Evolutionary conservation across 2,113 vertebrate genomes (phyloP).

Genomic region (Megaleporinus macrocephalus): DNA sequence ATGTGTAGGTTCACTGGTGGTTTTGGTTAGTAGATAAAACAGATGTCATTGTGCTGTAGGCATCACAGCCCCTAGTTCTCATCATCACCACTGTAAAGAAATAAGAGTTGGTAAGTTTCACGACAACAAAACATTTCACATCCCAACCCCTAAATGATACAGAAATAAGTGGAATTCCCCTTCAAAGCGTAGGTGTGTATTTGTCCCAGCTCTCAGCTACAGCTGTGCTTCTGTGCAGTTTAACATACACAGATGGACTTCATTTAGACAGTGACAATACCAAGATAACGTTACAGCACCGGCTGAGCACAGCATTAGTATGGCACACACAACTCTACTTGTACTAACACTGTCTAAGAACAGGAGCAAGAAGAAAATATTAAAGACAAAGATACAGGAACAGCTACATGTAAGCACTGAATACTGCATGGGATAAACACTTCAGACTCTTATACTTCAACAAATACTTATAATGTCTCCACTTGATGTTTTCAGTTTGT

Average conservation of each 20-base stretch:
- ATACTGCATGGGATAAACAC: conserved; percentile 55
- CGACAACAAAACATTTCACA: too few relatives aligned
- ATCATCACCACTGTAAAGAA: too few relatives aligned
- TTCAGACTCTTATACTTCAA: conserved; percentile 51
- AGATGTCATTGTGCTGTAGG: too few relatives aligned
- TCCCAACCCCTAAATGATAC: too few relatives aligned
- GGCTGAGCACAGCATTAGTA: conserved; percentile 49
- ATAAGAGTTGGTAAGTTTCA: too few relatives aligned
- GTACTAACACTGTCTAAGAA: conserved; percentile 51
- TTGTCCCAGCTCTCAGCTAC: neutral
- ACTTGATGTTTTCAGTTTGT: conserved; percentile 32
- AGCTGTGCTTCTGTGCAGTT: neutral
- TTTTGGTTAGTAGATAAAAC: too few relatives aligned
- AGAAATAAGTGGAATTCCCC: too few relatives aligned
- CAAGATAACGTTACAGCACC: conserved; percentile 46
- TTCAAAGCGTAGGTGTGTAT: neutral
- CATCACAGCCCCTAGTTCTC: too few relatives aligned
- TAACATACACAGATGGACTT: neutral
- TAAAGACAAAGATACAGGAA: conserved; percentile 61
- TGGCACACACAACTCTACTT: conserved; percentile 66
- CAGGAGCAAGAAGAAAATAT: conserved; percentile 57
- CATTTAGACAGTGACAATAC: conserved; percentile 15
- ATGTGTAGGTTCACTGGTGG: too few relatives aligned
- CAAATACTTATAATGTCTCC: conserved; percentile 12
- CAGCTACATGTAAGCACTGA: conserved; percentile 60